phyloP scores from a whole-genome alignment of 2,888 invertebrate species.

The Ligdia adustata region DNA sequence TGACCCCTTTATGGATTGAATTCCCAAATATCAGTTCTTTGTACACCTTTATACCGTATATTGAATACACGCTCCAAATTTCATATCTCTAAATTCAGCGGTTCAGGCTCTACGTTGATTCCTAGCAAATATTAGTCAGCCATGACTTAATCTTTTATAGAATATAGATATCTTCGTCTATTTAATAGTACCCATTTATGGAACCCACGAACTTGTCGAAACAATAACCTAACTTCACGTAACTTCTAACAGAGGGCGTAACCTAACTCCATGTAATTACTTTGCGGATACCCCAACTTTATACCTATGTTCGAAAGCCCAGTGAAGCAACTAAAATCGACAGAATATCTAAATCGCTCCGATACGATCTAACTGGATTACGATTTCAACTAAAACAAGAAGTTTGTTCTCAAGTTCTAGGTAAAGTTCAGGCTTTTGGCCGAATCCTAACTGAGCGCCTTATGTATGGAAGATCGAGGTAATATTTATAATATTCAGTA shows the following conservation, averaged over 20 bases:
- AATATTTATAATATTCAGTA: too few species aligned
- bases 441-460: conserved; percentile 1
- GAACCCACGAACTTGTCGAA: too few species aligned
- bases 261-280: conserved; percentile 12
- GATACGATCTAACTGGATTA: conserved; percentile 10
- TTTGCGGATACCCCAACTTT: conserved; percentile 12
- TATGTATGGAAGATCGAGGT: background rate
- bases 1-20: too few species aligned
- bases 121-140: too few species aligned
- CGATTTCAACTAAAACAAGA: conserved; percentile 11
- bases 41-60: too few species aligned
- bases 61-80: too few species aligned
- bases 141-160: too few species aligned
- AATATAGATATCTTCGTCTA: too few species aligned
- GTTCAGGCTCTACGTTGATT: too few species aligned
- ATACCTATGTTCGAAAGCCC: conserved; percentile 17
- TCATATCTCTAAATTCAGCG: too few species aligned
- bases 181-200: too few species aligned
- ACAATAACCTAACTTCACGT: conserved; percentile 3
- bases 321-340: conserved; percentile 13
- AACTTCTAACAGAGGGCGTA: conserved; percentile 1
- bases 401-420: conserved; percentile 18
- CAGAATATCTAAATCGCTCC: conserved; percentile 15
- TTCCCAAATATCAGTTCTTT: too few species aligned
- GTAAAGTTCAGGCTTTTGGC: conserved; percentile 8